phyloP scores from a whole-genome alignment of 2,113 vertebrate species.

The Lophius piscatorius region DNA sequence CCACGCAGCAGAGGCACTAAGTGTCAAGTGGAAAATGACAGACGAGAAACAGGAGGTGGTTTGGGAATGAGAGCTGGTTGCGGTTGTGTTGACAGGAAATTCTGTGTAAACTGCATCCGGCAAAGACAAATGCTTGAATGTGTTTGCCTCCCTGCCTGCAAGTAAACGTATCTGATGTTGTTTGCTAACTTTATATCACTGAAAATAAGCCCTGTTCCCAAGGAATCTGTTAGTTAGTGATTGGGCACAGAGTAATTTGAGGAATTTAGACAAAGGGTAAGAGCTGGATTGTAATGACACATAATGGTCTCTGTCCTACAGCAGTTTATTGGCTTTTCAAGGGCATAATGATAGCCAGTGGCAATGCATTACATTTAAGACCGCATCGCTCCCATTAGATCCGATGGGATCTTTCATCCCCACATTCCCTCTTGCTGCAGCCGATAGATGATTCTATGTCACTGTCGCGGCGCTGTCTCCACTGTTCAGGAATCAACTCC shows the following conservation, averaged over 20 bases:
- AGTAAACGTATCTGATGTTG: neutral
- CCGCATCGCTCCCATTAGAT: constrained; percentile 59
- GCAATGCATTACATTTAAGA: constrained; percentile 72
- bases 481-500: constrained; percentile 64
- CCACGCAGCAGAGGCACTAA: neutral
- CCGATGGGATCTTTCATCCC: constrained; percentile 73
- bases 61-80: constrained; percentile 2
- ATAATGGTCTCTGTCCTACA: constrained; percentile 67
- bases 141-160: neutral
- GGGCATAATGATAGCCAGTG: constrained; percentile 78
- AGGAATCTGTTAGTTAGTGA: constrained; percentile 3
- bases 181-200: constrained; percentile 5
- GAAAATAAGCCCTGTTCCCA: constrained; percentile 11
- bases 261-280: constrained; percentile 55
- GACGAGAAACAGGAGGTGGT: constrained; percentile 15
- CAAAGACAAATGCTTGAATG: constrained; percentile 5
- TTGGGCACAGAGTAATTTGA: constrained; percentile 31
- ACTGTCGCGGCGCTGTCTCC: constrained; percentile 63
- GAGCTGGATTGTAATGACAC: constrained; percentile 64
- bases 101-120: neutral
- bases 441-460: constrained; percentile 66
- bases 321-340: constrained; percentile 79
- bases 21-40: constrained; percentile 35
- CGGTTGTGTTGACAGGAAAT: constrained; percentile 25
- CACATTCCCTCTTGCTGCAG: constrained; percentile 46